Base-by-base conservation (phyloP, 2,113 vertebrate species). In the Periophthalmodon schlosseri region DNA sequence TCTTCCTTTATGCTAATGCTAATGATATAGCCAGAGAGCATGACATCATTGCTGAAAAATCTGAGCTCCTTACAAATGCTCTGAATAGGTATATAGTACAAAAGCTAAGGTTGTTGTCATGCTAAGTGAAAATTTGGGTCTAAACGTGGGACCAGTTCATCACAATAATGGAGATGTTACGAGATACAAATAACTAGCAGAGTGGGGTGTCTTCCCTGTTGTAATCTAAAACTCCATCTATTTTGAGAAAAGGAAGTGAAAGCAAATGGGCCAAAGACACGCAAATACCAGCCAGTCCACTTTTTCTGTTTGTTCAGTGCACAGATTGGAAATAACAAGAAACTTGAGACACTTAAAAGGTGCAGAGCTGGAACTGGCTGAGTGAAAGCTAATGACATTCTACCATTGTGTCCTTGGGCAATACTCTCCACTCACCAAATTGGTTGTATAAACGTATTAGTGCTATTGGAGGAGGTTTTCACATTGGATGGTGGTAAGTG, bases 211-310 rank as follows among this genome's bases (percentile, higher is more conserved):
- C 69, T 77, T 84, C 81, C 66, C 73, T 69, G 70, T 1, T 50
- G 82, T 15, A 84, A 87, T 23, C 54, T 4, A 49, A 80, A 75
- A 44, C 76, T 65, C 63, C 34, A 39, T 1, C 67, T 80, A 79
- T 78, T 85, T 74, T 74, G 34, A 74, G 80, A 73, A 61, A 49
- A 60, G 80, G 70, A 78, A 76, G 74, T 5, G 33, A 67, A 69
- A 20, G 18, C 5, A 36, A 73, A n/a, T 18, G 1, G 24, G 69
- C 77, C 21, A 70, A 70, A 57, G 61, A 36, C 61, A 11, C 33
- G 13, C 57, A 23, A 64, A 24, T 39, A 36, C 33, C 61, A 20
- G 34, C 61, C 33, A 10, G 8, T 64, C 34, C 34, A 64, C 61
- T n/a, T n/a, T 61, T 36, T 39, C 33, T 20, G 33, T 65, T 65